Conservation (phyloP, 2,888 invertebrate species). For the Syrphus vitripennis region DNA sequence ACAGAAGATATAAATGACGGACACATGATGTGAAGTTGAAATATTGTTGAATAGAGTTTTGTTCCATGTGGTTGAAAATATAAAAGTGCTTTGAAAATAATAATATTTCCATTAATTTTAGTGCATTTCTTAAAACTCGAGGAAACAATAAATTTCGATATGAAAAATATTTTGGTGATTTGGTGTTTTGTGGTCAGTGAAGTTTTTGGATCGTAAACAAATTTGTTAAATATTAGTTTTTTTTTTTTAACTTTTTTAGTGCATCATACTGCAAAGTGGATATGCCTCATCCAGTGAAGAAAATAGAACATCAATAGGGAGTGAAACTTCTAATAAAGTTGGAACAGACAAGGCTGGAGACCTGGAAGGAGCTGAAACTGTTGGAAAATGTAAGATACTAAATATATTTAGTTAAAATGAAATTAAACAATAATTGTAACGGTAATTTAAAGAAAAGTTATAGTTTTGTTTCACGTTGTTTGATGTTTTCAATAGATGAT, state of each 20-base stretch:
- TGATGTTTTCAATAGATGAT: no score
- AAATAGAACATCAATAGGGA: neutral
- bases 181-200: constrained; percentile 50
- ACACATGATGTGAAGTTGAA: constrained; percentile 62
- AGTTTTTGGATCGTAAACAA: neutral
- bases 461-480: no score
- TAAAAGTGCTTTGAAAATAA: neutral
- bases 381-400: constrained; percentile 77
- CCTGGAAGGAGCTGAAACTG: constrained; percentile 77
- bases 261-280: constrained; percentile 9
- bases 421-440: neutral
- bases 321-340: neutral
- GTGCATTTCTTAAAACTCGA: neutral
- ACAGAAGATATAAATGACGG: constrained; percentile 72
- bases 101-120: neutral
- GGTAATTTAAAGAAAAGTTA: no score
- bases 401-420: neutral
- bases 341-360: constrained; percentile 69
- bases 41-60: constrained; percentile 72
- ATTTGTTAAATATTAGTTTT: neutral
- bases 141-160: neutral
- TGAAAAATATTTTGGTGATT: constrained; percentile 33
- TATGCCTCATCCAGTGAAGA: neutral
- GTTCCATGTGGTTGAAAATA: constrained; percentile 62
- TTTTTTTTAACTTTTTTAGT: constrained; percentile 23